Percentiles rank a stretch among this genome's conserved stretches.
Evolutionary conservation across 2,888 invertebrate species (phyloP).

Genomic region (Cremastinae sp.): DNA sequence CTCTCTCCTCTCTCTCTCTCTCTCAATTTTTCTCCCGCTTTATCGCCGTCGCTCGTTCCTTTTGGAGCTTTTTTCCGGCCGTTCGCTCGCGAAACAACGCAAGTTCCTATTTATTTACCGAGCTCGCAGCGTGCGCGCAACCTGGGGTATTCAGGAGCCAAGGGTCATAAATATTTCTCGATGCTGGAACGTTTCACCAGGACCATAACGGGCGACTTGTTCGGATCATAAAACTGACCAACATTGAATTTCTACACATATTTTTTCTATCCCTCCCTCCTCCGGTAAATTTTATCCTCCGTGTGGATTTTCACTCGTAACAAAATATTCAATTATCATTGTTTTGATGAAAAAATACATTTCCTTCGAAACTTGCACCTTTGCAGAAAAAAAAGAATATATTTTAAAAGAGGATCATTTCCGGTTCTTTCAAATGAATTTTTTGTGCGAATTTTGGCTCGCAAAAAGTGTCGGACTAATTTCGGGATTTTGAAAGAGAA

Average conservation of each 20-base stretch:
- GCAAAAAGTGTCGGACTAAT: slow-evolving; percentile 15
- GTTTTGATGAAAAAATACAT: too few relatives aligned
- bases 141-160: slow-evolving; percentile 22
- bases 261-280: background rate
- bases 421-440: too few relatives aligned
- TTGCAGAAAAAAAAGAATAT: too few relatives aligned
- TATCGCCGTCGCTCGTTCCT: background rate
- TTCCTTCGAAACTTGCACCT: too few relatives aligned
- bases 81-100: slow-evolving; percentile 8
- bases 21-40: too few relatives aligned
- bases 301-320: too few relatives aligned
- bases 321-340: too few relatives aligned
- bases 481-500: slow-evolving; percentile 44
- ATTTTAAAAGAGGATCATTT: too few relatives aligned
- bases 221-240: slow-evolving; percentile 29
- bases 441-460: slow-evolving; percentile 42
- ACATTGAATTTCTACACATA: slow-evolving; percentile 2
- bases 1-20: background rate
- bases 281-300: too few relatives aligned
- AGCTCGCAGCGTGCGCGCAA: slow-evolving; percentile 2
- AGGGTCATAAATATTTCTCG: slow-evolving; percentile 33
- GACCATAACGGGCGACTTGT: slow-evolving; percentile 36
- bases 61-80: too few relatives aligned
- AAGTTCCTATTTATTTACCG: slow-evolving; percentile 22
- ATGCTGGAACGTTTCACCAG: slow-evolving; percentile 34